Base-by-base conservation (phyloP, 2,797 vertebrate species). In the Triplophysa yarkandensis region DNA sequence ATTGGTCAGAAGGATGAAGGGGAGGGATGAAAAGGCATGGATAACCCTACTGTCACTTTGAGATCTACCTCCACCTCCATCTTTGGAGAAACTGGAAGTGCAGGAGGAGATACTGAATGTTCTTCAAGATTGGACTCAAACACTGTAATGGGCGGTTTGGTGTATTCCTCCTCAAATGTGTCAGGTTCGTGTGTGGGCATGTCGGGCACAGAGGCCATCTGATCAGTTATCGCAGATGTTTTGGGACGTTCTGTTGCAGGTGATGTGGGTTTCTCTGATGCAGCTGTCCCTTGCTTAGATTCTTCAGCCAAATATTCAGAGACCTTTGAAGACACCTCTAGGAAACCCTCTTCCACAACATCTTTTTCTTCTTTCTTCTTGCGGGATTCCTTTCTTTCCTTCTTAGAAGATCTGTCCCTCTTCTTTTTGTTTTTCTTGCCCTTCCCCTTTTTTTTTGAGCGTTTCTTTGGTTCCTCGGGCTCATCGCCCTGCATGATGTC, bases 361-460 rank as follows among this genome's bases (percentile, higher is more conserved):
- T 85, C 83, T 0, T 83, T 84, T 63, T 92, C 81, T 62, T 87
- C 87, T 70, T 85, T 85, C 83, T 87, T 87, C 82, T 85, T 87
- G 64, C 85, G 82, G 50, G 79, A 83, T 48, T 84, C 85, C 68
- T 88, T 87, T 69, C 89, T 91, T 43, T 67, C 84, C 86, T 86
- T 91, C 65, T 83, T 83, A 27, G 52, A 55, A 8, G 88, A 88
- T 66, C 85, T 88, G 77, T 89, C 88, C 75, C 87, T 85, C 82
- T 93, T 93, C 83, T 86, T 91, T 85, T 90, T 92, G 81, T 90
- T 87, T 83, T 90, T 93, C 82, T 88, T 93, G 81, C 85, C 86
- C 82, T 91, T 91, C 70, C 79, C 87, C 61, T 81, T 74, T 79
- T 89, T 88, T 81, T 87, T 89, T 60, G 86, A 61, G 46, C 3